Percentiles rank a stretch among this genome's conserved stretches.
Conservation (phyloP, 2,797 vertebrate species). For the Squalus acanthias region DNA sequence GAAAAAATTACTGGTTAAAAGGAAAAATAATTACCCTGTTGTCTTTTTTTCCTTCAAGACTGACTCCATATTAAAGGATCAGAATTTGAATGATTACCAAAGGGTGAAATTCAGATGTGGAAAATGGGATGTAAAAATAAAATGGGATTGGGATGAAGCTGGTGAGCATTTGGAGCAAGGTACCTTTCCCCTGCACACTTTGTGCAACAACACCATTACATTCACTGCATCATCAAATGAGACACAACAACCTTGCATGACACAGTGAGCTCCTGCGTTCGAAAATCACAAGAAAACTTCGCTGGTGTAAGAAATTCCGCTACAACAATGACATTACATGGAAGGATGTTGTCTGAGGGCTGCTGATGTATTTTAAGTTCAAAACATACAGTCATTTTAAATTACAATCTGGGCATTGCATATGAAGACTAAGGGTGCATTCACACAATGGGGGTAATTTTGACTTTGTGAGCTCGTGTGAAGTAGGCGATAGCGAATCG, state of each 20-base stretch:
- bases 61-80: not conserved
- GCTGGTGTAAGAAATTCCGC: not conserved
- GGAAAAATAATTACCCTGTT: not conserved
- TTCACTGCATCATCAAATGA: not conserved
- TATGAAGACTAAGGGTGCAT: not conserved
- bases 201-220: not conserved
- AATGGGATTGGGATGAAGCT: not conserved
- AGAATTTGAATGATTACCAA: not conserved
- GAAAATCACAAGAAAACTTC: not conserved
- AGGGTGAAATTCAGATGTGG: not conserved
- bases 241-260: not conserved
- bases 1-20: not conserved
- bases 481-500: not conserved
- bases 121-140: not conserved
- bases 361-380: not conserved
- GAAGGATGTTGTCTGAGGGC: not conserved
- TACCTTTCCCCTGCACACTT: not conserved
- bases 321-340: not conserved
- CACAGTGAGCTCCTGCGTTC: not conserved
- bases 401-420: not conserved
- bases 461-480: not conserved
- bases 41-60: not conserved
- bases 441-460: not conserved
- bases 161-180: not conserved
- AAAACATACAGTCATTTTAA: not conserved